phyloP scores from a whole-genome alignment of 2,888 invertebrate genomes.

The Microplitis deprimator region DNA sequence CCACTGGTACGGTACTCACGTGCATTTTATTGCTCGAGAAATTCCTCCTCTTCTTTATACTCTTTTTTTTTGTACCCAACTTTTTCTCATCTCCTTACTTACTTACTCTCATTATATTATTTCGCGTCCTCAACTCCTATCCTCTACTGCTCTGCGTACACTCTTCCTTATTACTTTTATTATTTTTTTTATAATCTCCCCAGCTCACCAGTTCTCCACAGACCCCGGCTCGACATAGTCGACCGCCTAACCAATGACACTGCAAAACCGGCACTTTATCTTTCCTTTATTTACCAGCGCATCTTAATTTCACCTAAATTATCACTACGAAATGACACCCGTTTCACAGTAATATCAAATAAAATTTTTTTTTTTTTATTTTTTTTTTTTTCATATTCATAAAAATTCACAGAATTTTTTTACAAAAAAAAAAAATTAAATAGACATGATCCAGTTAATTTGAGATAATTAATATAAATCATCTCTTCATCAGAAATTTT shows the following conservation, averaged over 20 bases:
- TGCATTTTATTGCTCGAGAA: constrained; percentile 39
- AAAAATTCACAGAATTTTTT: not conserved
- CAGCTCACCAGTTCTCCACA: constrained; percentile 20
- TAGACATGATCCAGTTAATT: too few relatives aligned
- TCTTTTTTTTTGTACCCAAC: constrained; percentile 33
- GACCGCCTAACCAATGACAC: constrained; percentile 15
- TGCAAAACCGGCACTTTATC: not conserved
- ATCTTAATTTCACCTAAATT: not conserved
- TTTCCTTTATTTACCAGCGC: constrained; percentile 2
- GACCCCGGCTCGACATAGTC: constrained; percentile 53
- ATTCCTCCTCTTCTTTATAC: constrained; percentile 34
- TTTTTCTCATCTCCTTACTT: constrained; percentile 42
- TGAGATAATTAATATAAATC: too few relatives aligned
- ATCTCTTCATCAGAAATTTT: too few relatives aligned
- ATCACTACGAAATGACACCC: not conserved
- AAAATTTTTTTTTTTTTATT: not conserved
- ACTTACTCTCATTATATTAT: constrained; percentile 42
- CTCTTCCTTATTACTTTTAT: constrained; percentile 37
- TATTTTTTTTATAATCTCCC: constrained; percentile 36
- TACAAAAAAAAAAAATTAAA: not conserved
- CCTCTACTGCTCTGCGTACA: constrained; percentile 26
- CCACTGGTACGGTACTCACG: constrained; percentile 8
- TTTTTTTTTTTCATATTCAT: not conserved
- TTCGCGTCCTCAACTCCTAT: constrained; percentile 31
- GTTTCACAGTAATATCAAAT: not conserved